Evolutionary conservation across 2,797 vertebrate genomes (phyloP), one percentile per base, ranked within the genome.

Genomic region (Spinus pinus): DNA sequence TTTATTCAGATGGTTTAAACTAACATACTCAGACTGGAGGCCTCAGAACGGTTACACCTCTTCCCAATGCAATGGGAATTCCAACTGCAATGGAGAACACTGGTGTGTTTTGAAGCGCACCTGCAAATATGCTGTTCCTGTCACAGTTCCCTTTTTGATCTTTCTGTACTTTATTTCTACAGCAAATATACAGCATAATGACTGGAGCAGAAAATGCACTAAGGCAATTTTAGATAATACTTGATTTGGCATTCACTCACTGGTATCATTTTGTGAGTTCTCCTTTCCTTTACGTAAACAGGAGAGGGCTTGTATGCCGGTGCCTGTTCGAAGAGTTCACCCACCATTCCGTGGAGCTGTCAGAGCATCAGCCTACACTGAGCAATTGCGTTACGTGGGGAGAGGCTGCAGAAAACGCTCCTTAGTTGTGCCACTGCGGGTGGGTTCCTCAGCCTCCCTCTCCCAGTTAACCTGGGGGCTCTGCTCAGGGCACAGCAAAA

Each of bases 51-150:
- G 54, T 41, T 71, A 46, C 74, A 64, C 14, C 24, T 80, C 53
- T 81, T 81, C 54, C 53, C 49, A 51, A 16, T 30, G 35, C 42
- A 85, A 5, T 2, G 10, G 56, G 19, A 44, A 72, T 42, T 30
- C 35, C 1, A 11, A 37, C 56, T 73, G 62, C 53, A 74, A 31
- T 8, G 22, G 23, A 69, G 42, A 89, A 41, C 30, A 67, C 7
- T 28, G 30, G 5, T 2, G 25, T 39, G 24, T 53, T 92, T 57
- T 39, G 69, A 80, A 44, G 24, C 2, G 0, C 8, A 5, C 0
- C 4, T 7, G 33, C 3, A 7, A 86, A 53, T 14, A 6, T 8
- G 9, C 5, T 6, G 1, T 2, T 51, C 23, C 35, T 4, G 2
- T 42, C 42, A 66, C 30, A 6, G 42, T 37, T 73, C 35, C 25